Evolutionary conservation across 2,113 vertebrate species (phyloP), one percentile per base, ranked within the genome.

Genomic region (Hystrix cristata): DNA sequence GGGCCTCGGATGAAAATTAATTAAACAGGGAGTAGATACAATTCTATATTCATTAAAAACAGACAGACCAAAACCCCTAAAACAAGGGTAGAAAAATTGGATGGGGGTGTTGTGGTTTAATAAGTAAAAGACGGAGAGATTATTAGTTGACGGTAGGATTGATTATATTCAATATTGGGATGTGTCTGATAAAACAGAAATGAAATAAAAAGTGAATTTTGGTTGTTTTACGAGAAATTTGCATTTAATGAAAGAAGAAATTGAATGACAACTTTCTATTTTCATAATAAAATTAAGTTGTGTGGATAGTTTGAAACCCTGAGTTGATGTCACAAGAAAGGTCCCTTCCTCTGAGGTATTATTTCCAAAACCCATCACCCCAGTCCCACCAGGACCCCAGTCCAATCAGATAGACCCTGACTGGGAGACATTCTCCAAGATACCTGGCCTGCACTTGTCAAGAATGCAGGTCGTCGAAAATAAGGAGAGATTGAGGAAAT

Each of bases 141-240:
- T 94, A 91, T 62, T 94, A 82, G 31, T 82, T 83, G 53, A 53
- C 74, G 76, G 23, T 34, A 60, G 90, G 74, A 55, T 71, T 53
- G 55, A 78, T 79, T 46, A 92, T 64, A 65, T 92, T 93, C 76
- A 92, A 91, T 94, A 57, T 55, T 51, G 64, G 53, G 64, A 84
- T 55, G 25, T 43, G 13, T 84, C 59, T 94, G 59, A 60, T 83
- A 59, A 87, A 83, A 92, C 27, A 81, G 62, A 95, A 87, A 92
- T 81, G 27, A 90, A 97, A 85, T 72, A 60, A 80, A 84, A 95
- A 93, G 51, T 59, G 74, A 83, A n/a, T 87, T 91, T 76, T 74
- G 7, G 57, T 92, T 93, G 64, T 94, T 96, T 96, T 72, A 92
- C 74, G 90, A 87, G 84, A 93, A 76, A 95, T 71, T 91, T 81